Conservation (phyloP, 2,888 invertebrate species). For the Athalia cordata region DNA sequence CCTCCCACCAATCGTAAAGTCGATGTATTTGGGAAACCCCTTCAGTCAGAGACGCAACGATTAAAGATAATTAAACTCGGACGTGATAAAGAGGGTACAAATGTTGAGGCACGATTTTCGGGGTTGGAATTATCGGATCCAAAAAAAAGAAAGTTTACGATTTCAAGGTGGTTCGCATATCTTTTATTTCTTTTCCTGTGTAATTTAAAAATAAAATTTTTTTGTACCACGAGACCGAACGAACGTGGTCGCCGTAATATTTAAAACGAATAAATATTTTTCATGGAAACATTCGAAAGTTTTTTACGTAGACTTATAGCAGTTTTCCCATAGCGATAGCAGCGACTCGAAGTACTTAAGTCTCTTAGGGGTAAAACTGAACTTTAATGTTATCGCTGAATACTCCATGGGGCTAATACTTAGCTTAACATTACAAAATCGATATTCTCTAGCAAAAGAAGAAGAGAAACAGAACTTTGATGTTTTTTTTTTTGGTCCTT, state of each 20-base stretch:
- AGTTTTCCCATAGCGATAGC: too few species aligned
- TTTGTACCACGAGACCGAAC: too few species aligned
- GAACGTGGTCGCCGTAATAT: too few species aligned
- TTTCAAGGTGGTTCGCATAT: too few species aligned
- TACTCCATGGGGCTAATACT: neutral
- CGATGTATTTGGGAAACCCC: constrained; percentile 20
- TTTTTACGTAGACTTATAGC: neutral
- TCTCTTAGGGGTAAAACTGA: neutral
- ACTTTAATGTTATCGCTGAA: constrained; percentile 2
- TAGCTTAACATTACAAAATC: constrained; percentile 20
- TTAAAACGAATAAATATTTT: neutral
- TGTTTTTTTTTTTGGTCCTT: neutral
- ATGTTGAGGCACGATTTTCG: constrained; percentile 1
- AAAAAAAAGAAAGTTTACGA: neutral
- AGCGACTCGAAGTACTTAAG: neutral
- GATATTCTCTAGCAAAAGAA: constrained; percentile 6
- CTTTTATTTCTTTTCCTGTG: too few species aligned
- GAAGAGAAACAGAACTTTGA: neutral
- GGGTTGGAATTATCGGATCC: neutral
- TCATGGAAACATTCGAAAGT: neutral
- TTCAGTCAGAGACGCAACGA: constrained; percentile 6
- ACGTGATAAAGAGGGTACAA: constrained; percentile 20
- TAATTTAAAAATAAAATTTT: too few species aligned
- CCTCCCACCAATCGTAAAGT: constrained; percentile 4
- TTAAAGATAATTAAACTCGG: constrained; percentile 38